Base-by-base conservation (phyloP, 2,888 invertebrate genomes). In the Agonum fuliginosum region DNA sequence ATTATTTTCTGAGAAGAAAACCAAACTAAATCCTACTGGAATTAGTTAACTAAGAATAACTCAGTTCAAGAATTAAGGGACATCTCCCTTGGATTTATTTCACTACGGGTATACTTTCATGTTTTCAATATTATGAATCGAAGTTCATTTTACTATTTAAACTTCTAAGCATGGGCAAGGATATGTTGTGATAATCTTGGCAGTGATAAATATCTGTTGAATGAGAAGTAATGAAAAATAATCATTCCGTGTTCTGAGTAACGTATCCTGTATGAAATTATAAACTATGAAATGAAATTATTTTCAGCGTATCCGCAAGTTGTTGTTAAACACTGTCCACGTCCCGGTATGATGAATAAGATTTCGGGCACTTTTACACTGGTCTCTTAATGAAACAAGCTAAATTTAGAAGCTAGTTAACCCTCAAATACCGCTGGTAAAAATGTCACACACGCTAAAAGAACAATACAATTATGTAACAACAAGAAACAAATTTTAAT, bases 341-440 rank as follows among this genome's bases (percentile, higher is more conserved):
- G 67, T 41, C 67, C 19, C 19, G 37, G 20, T 67, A 22, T 67
- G 41, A 67, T 67, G 67, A 67, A 67, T 67, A 34, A 54, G 67
- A 20, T 37, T 41, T 17, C 19, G 10, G 22, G 34, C 37, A 67
- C 20, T 67, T 67, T 67, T 67, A 41, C 67, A 67, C 20, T 41
- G 37, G 20, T 41, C 10, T 34, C 67, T 41, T 22, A 67, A 19
- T 34, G 22, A 67, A 19, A 67, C 19, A 67, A 1, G 41, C 37
- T 37, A 67, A 12, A 37, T 19, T 37, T 67, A 67, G 34, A 14
- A 12, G 19, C 20, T 41, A 34, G 37, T 67, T 62, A 37, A 67
- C 20, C 67, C 41, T 67, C 41, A 37, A 34, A 67, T 67, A 67
- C 41, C 67, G 37, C 34, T 10, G 6, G 37, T 34, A 67, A 67